phyloP scores from a whole-genome alignment of 2,797 vertebrate genomes.

The Karalla daura region DNA sequence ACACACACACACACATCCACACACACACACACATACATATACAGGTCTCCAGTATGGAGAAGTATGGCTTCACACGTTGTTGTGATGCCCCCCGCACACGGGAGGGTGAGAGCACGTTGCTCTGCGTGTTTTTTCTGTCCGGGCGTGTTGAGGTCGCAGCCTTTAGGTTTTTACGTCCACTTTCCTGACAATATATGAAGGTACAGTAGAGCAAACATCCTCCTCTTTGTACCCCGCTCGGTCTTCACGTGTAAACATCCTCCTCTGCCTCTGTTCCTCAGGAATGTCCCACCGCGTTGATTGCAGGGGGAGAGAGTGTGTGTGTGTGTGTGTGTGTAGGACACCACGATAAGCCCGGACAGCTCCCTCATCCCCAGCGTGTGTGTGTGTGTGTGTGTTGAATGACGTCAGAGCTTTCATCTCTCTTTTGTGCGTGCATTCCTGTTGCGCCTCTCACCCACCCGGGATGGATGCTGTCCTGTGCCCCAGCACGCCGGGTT shows the following conservation, averaged over 20 bases:
- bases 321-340: not conserved
- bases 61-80: not conserved
- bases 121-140: constrained; percentile 6
- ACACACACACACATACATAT: constrained; percentile 6
- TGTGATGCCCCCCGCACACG: not conserved
- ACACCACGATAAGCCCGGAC: constrained; percentile 13
- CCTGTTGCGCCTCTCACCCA: constrained; percentile 1
- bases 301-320: not conserved
- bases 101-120: not conserved
- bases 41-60: constrained; percentile 13
- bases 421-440: constrained; percentile 44
- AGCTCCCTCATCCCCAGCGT: constrained; percentile 12
- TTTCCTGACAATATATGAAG: constrained; percentile 6
- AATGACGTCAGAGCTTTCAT: constrained; percentile 29
- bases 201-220: constrained; percentile 58
- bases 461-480: too few species aligned
- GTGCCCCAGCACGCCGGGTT: too few species aligned
- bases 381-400: not conserved
- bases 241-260: constrained; percentile 63
- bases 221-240: constrained; percentile 48
- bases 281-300: constrained; percentile 56
- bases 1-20: not conserved
- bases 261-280: constrained; percentile 45
- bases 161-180: not conserved
- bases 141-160: not conserved